Evolutionary conservation across 2,888 invertebrate species (phyloP).

Genomic region (Ischnura elegans): DNA sequence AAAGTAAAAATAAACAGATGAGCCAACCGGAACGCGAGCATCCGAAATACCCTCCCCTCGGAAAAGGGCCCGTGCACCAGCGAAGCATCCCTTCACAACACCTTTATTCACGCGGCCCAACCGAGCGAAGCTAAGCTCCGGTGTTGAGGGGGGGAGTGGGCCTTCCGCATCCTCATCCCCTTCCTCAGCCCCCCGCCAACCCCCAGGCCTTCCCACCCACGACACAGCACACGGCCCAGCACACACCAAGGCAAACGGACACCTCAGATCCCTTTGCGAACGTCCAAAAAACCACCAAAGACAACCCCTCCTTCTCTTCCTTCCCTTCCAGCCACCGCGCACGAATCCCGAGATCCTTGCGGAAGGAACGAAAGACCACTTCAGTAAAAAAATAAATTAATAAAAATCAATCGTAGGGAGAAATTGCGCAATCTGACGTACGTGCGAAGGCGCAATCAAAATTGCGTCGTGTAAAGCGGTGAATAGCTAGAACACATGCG

Average conservation of each 20-base stretch:
- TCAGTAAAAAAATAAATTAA: too few relatives aligned
- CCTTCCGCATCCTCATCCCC: neutral
- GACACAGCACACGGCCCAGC: neutral
- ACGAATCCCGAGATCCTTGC: too few relatives aligned
- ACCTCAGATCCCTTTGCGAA: neutral
- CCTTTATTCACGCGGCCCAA: neutral
- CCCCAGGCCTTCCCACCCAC: neutral
- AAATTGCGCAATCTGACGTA: too few relatives aligned
- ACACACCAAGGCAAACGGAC: neutral
- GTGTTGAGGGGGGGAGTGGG: neutral
- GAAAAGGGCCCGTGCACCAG: neutral
- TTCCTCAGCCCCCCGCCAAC: neutral
- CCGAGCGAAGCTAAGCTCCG: slow-evolving; percentile 7
- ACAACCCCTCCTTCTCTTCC: neutral
- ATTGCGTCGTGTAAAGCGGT: too few relatives aligned
- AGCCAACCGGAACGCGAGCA: neutral
- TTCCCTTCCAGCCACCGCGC: neutral
- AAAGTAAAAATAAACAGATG: neutral
- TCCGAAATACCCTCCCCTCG: neutral
- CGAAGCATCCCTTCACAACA: neutral
- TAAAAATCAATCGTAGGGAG: too few relatives aligned
- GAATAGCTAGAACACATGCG: too few relatives aligned
- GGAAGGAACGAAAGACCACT: too few relatives aligned
- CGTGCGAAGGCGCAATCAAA: too few relatives aligned
- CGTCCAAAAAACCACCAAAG: neutral